A percentile compares a stretch with the other conserved stretches of the same genome.
phyloP scores from a whole-genome alignment of 2,113 vertebrate species.

The Chloroceryle aenea region DNA sequence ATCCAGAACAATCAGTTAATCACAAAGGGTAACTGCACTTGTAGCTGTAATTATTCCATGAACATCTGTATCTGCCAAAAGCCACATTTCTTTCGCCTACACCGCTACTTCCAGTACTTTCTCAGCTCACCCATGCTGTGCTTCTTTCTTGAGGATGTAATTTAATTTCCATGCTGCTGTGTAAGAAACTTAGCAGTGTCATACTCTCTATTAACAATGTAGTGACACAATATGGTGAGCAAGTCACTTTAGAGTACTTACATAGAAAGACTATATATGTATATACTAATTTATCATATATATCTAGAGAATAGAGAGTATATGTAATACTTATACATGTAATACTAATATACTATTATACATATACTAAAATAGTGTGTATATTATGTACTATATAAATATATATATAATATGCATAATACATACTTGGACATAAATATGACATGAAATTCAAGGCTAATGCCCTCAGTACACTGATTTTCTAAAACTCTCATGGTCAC shows the following conservation, averaged over 20 bases:
- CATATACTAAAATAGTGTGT: rapidly evolving
- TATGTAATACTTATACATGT: background rate
- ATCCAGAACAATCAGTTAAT: background rate
- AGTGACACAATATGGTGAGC: background rate
- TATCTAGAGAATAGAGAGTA: background rate
- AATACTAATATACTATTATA: background rate
- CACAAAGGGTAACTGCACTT: background rate
- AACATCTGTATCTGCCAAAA: background rate
- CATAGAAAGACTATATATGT: background rate
- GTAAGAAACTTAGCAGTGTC: background rate
- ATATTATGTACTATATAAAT: too few species aligned
- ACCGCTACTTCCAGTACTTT: background rate
- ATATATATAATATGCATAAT: background rate
- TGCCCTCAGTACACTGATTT: background rate
- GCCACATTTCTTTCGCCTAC: rapidly evolving
- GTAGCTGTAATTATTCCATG: background rate
- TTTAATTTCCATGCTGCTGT: background rate
- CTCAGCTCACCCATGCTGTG: background rate
- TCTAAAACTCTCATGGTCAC: background rate
- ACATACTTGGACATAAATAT: background rate
- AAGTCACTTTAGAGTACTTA: background rate
- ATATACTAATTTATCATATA: background rate
- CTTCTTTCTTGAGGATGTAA: background rate
- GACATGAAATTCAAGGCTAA: background rate
- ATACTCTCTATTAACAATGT: background rate